Percentiles rank a stretch among this genome's conserved stretches.
phyloP scores from a whole-genome alignment of 1,140 invertebrate genomes.

The Tetramorium parvispinum region DNA sequence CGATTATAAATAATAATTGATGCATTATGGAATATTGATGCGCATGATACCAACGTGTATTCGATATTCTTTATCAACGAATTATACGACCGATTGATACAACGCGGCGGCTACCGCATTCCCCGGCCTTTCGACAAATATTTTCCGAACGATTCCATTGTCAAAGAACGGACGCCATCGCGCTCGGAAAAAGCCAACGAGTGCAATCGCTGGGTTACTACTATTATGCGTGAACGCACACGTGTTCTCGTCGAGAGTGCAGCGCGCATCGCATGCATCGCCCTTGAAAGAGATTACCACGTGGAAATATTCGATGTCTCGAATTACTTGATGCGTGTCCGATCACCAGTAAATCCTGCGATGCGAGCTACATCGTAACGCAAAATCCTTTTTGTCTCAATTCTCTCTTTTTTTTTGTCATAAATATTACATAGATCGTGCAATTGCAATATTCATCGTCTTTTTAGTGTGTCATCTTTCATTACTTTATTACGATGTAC shows the following conservation, averaged over 20 bases:
- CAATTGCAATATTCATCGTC: neutral
- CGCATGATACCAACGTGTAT: neutral
- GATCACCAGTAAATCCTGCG: constrained; percentile 12
- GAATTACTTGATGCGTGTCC: constrained; percentile 60
- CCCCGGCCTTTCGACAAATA: constrained; percentile 26
- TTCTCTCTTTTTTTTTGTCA: neutral
- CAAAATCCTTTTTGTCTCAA: neutral
- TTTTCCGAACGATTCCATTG: constrained; percentile 62
- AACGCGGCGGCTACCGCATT: neutral
- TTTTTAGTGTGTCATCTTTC: constrained; percentile 25
- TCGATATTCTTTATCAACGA: constrained; percentile 42
- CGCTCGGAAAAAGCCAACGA: constrained; percentile 58
- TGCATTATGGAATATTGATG: neutral
- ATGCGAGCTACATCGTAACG: neutral
- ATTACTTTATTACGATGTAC: neutral
- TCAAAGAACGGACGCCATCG: constrained; percentile 47
- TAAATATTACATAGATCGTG: neutral
- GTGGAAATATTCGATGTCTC: constrained; percentile 38
- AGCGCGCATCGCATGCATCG: constrained; percentile 1
- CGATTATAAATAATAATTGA: constrained; percentile 28
- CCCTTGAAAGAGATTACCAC: constrained; percentile 46
- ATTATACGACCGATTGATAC: constrained; percentile 30
- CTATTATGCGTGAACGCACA: constrained; percentile 51
- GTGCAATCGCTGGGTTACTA: constrained; percentile 1
- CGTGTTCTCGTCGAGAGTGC: constrained; percentile 55